These are phyloP conservation scores for Phymanthus crucifer DNA, from an alignment of 92 coral and sea anemone genomes.

Conservation along the genomic window DNA sequence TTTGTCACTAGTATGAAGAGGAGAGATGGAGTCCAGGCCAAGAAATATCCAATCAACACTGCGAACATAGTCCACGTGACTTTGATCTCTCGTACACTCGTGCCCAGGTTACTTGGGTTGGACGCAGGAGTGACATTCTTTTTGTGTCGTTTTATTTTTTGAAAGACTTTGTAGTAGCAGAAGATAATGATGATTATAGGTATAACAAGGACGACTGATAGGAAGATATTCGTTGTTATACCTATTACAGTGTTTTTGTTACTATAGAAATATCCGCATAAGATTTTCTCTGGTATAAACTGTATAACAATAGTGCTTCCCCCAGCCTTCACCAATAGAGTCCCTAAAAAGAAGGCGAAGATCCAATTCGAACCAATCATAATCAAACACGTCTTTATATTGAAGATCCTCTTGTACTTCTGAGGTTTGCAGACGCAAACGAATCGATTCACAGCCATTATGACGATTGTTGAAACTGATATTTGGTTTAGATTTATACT, in stretches of 20 bases:
- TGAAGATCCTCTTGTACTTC: constrained; percentile 13
- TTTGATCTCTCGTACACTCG: constrained; percentile 7
- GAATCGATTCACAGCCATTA: constrained; percentile 15
- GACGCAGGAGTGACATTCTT: constrained; percentile 4
- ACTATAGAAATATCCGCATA: background rate
- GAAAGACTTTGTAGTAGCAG: constrained; percentile 14
- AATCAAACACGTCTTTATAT: background rate
- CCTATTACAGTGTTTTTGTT: background rate
- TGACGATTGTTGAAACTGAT: background rate
- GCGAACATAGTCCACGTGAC: constrained; percentile 19
- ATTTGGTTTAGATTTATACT: background rate
- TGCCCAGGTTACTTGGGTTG: background rate
- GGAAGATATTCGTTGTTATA: background rate
- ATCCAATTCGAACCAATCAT: constrained; percentile 12
- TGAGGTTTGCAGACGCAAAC: constrained; percentile 8
- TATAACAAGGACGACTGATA: background rate
- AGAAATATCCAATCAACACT: background rate
- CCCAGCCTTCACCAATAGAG: background rate
- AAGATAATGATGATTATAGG: background rate
- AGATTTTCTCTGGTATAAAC: background rate
- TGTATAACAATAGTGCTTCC: background rate
- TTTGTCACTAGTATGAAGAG: background rate
- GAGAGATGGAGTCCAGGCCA: background rate
- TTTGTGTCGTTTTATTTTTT: constrained; percentile 19
- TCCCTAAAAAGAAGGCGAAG: background rate